A percentile compares a stretch with the other conserved stretches of the same genome.
Conservation (phyloP, 1,140 invertebrate species). For the Penaeus indicus region DNA sequence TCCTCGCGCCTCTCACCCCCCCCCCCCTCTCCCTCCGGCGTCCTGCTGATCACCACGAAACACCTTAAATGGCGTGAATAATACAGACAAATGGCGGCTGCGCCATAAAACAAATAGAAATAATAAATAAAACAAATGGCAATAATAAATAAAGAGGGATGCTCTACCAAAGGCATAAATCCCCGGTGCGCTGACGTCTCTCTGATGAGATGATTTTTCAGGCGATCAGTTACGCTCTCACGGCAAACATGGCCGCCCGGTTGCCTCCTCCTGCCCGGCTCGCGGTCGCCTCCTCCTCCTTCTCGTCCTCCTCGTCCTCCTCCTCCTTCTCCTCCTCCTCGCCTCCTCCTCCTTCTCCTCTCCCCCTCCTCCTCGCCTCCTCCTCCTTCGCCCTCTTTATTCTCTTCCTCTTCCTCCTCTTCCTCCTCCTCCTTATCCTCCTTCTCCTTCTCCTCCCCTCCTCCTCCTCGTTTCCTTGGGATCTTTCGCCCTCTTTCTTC, state of each 20-base stretch:
- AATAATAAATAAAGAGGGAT: conserved; percentile 54
- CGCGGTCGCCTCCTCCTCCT: background rate
- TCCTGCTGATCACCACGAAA: conserved; percentile 25
- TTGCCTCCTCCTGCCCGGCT: background rate
- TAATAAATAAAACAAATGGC: conserved; percentile 60
- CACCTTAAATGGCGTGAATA: conserved; percentile 50
- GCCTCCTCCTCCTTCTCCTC: background rate
- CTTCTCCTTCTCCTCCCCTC: no score
- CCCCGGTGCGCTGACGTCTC: background rate
- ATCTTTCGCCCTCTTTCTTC: background rate
- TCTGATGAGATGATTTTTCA: conserved; percentile 48
- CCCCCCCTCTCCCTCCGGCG: conserved; percentile 1
- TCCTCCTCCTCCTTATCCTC: background rate
- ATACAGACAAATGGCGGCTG: conserved; percentile 53
- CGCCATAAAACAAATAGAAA: conserved; percentile 59
- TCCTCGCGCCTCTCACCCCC: background rate
- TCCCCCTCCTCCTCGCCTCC: background rate
- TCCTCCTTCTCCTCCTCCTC: background rate
- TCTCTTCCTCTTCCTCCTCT: background rate
- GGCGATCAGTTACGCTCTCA: conserved; percentile 50
- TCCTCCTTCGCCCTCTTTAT: no score
- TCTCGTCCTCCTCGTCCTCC: background rate
- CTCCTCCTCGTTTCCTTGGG: background rate
- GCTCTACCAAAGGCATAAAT: conserved; percentile 34
- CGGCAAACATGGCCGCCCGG: conserved; percentile 2